A percentile compares a stretch with the other conserved stretches of the same genome.
Conservation (phyloP, 2,888 invertebrate species). For the Cryptus viduatorius region DNA sequence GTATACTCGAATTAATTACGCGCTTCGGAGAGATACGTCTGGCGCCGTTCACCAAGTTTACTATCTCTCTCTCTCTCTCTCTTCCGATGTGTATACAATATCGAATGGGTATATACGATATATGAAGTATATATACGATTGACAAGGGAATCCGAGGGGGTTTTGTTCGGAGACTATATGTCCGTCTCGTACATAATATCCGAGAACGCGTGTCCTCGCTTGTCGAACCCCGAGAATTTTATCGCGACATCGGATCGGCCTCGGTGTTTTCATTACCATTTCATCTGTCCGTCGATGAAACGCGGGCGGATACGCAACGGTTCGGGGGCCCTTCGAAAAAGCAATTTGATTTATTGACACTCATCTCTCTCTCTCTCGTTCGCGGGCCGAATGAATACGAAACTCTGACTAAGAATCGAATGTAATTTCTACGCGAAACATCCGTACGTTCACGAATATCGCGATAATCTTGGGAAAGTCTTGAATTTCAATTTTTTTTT, state of each 20-base stretch:
- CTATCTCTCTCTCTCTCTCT: neutral
- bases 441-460: conserved; percentile 53
- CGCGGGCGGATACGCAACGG: conserved; percentile 49
- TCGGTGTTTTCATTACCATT: conserved; percentile 83
- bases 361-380: conserved; percentile 6
- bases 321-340: conserved; percentile 74
- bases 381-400: conserved; percentile 15
- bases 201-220: conserved; percentile 79
- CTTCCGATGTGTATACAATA: neutral
- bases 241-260: conserved; percentile 81
- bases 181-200: conserved; percentile 63
- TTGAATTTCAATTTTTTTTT: no score
- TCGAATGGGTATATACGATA: conserved; percentile 8
- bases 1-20: conserved; percentile 63
- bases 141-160: conserved; percentile 59
- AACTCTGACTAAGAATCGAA: neutral
- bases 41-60: conserved; percentile 22
- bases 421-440: conserved; percentile 44
- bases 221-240: conserved; percentile 80
- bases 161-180: conserved; percentile 66
- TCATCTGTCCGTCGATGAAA: conserved; percentile 74
- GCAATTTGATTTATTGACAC: conserved; percentile 81
- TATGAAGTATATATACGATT: conserved; percentile 54
- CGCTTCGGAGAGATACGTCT: conserved; percentile 17
- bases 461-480: neutral